Conservation (phyloP, 2,888 invertebrate species). For the Tridacna crocea region DNA sequence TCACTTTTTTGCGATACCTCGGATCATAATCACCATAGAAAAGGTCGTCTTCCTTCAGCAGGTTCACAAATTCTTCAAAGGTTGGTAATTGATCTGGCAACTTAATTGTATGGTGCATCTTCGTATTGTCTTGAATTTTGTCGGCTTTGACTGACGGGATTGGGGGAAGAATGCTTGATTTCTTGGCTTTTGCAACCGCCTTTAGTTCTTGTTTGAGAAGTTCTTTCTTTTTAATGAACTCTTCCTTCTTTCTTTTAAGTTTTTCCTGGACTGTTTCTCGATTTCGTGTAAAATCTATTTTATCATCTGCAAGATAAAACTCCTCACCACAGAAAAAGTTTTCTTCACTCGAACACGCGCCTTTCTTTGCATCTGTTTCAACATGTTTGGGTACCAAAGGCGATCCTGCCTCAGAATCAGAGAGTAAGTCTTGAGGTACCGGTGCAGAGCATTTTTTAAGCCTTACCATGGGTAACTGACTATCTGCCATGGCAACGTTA, state of each 20-base stretch:
- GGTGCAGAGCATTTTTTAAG: neutral
- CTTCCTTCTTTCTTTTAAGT: slow-evolving; percentile 41
- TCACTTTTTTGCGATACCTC: slow-evolving; percentile 40
- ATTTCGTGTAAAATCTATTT: neutral
- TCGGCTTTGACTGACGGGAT: slow-evolving; percentile 11
- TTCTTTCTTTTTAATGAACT: slow-evolving; percentile 35
- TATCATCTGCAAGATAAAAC: slow-evolving; percentile 46
- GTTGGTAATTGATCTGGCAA: slow-evolving; percentile 52
- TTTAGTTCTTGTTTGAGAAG: neutral
- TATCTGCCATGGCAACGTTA: neutral
- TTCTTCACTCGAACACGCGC: slow-evolving; percentile 10
- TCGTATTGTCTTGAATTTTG: neutral
- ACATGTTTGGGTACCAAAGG: neutral
- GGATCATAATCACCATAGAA: slow-evolving; percentile 45
- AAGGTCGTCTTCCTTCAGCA: slow-evolving; percentile 50
- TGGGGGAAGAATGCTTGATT: neutral
- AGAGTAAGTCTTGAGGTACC: neutral
- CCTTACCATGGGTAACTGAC: neutral
- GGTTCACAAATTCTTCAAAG: slow-evolving; percentile 50
- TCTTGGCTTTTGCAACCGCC: neutral
- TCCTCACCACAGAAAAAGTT: slow-evolving; percentile 51
- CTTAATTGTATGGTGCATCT: slow-evolving; percentile 30
- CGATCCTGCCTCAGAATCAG: neutral
- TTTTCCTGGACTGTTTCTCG: slow-evolving; percentile 15
- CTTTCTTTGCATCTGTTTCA: neutral